Evolutionary conservation across 2,888 invertebrate genomes (phyloP).

Genomic region (Parnassius orleans): DNA sequence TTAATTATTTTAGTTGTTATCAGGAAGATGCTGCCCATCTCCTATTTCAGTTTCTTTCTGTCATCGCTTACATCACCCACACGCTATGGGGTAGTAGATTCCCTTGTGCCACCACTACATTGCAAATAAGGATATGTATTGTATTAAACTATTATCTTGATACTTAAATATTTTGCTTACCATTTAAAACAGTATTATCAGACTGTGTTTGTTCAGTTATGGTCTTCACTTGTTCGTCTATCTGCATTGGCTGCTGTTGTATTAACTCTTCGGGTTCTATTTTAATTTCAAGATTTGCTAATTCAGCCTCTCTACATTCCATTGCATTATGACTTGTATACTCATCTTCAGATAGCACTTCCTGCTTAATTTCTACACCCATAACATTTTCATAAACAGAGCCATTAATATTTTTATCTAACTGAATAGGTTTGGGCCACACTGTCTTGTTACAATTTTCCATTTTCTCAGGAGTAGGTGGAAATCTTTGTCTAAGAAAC

Average conservation of each 20-base stretch:
- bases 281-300: conserved; percentile 55
- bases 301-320: conserved; percentile 21
- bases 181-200: conserved; percentile 11
- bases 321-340: conserved; percentile 32
- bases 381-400: conserved; percentile 38
- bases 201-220: neutral
- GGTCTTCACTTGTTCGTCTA: conserved; percentile 38
- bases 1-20: no score
- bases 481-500: conserved; percentile 41
- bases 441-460: conserved; percentile 31
- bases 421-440: conserved; percentile 69
- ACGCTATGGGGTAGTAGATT: no score
- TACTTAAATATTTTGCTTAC: conserved; percentile 31
- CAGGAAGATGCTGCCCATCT: no score
- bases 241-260: conserved; percentile 34
- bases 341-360: conserved; percentile 61
- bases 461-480: conserved; percentile 9
- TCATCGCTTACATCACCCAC: no score
- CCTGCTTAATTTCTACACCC: conserved; percentile 62
- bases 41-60: no score
- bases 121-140: no score
- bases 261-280: conserved; percentile 63
- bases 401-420: conserved; percentile 50
- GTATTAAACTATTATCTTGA: no score
- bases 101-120: no score